Base-by-base conservation (phyloP, 2,888 invertebrate genomes). In the Xanthorhoe spadicearia region DNA sequence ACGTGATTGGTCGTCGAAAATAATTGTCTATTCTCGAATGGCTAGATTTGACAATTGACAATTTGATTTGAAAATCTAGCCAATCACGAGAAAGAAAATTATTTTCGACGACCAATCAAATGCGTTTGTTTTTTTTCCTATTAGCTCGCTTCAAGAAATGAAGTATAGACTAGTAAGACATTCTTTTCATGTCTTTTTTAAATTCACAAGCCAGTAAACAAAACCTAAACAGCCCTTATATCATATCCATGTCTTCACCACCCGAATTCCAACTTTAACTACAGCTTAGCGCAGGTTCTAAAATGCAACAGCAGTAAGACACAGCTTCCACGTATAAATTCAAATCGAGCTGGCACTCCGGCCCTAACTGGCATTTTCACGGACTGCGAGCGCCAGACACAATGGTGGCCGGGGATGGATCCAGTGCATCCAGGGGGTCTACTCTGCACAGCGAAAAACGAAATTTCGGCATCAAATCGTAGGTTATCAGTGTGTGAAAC, bases 291-390 rank as follows among this genome's bases (percentile, higher is more conserved):
- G 46, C 61, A 23, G 35, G 19, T 5, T 55, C 32, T 63, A 10
- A n/a, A 9, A 0, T 55, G 7, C 8, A n/a, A 48, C 3, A 13
- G 46, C 55, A 51, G 32, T 49, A 64, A 64, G 64, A 64, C 64
- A 43, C 23, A 66, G 56, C 62, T 60, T 52, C 59, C 17, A 60
- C 53, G 68, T 70, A 72, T 72, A 72, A 70, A 70, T 72, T 72
- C 69, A 70, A 72, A 72, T 70, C 60, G 68, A 67, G 66, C 63
- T 28, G 58, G 61, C 61, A 64, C 68, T 69, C 46, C 15, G 57
- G 56, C 48, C 61, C 65, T 69, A 69, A 69, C 71, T 68, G 71
- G 71, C 67, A 69, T 66, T 70, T 72, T 68, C 69, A 71, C 67
- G 68, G 64, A 65, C 61, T 57, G 53, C 54, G 43, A 46, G 63